Evolutionary conservation across 2,888 invertebrate genomes (phyloP).

Genomic region (Timema podura): DNA sequence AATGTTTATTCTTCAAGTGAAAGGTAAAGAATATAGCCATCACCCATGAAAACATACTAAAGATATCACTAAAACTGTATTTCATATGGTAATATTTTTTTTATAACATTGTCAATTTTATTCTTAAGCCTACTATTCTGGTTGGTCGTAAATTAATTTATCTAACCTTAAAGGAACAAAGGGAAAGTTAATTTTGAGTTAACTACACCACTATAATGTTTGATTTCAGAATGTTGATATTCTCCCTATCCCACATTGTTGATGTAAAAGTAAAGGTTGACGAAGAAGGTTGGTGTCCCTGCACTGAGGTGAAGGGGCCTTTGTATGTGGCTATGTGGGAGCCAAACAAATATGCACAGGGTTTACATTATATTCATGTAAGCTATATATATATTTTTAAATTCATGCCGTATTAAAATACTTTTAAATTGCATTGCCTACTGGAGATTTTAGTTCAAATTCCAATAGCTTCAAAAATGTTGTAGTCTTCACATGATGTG

Average conservation of each 20-base stretch:
- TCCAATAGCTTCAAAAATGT: background rate
- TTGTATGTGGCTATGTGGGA: constrained; percentile 72
- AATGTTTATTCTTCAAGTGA: no score
- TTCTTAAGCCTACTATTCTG: no score
- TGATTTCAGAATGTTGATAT: constrained; percentile 64
- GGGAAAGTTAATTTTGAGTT: no score
- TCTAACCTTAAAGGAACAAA: no score
- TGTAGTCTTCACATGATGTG: background rate
- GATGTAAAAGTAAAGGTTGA: constrained; percentile 66
- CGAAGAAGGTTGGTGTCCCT: constrained; percentile 58
- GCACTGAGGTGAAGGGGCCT: constrained; percentile 57
- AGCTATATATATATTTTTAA: constrained; percentile 21
- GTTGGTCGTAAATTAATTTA: no score
- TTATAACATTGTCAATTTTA: no score
- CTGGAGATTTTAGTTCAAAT: background rate
- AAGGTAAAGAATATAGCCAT: no score
- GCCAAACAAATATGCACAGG: constrained; percentile 58
- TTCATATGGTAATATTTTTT: no score
- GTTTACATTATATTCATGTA: constrained; percentile 65
- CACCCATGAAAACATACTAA: no score
- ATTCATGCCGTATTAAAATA: constrained; percentile 13
- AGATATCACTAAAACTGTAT: no score
- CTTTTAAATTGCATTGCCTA: background rate
- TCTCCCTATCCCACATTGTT: constrained; percentile 62
- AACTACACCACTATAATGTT: no score